Conservation (phyloP, 2,797 vertebrate genomes). For the Gymnoscopelus braueri region DNA sequence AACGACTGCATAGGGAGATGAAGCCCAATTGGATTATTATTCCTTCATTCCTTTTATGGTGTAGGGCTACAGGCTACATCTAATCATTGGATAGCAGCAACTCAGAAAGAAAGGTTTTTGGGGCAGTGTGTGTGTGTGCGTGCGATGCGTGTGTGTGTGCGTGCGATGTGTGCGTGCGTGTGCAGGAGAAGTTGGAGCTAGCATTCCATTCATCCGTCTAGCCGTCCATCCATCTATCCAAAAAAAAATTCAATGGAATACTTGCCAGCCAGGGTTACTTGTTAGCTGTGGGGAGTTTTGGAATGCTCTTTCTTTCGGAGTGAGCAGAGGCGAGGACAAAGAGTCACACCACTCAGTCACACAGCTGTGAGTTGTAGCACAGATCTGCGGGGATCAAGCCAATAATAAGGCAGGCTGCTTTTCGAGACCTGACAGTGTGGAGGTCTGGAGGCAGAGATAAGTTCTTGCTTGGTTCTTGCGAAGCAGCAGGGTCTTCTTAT, state of each 20-base stretch:
- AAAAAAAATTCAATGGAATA: conserved; percentile 6
- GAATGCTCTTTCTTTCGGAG: conserved; percentile 33
- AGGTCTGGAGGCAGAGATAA: conserved; percentile 74
- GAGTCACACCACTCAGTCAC: conserved; percentile 62
- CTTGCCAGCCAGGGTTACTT: conserved; percentile 42
- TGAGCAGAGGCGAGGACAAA: conserved; percentile 44
- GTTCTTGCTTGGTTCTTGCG: conserved; percentile 53
- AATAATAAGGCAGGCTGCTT: conserved; percentile 67
- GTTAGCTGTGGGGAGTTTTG: conserved; percentile 46
- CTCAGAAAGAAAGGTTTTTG: conserved; percentile 18
- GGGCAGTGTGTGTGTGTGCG: no score
- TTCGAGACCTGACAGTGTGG: conserved; percentile 63
- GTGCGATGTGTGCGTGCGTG: conserved; percentile 23
- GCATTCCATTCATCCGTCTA: conserved; percentile 18
- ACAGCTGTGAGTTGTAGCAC: conserved; percentile 36
- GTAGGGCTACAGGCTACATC: conserved; percentile 43
- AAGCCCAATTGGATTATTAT: conserved; percentile 44
- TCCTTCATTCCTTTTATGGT: conserved; percentile 52
- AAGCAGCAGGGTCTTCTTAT: conserved; percentile 53
- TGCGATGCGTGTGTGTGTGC: no score
- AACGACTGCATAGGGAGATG: conserved; percentile 45
- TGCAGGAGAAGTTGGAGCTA: conserved; percentile 35
- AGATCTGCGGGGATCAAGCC: conserved; percentile 63
- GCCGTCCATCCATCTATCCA: conserved; percentile 29
- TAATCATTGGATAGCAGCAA: conserved; percentile 59